A percentile compares a stretch with the other conserved stretches of the same genome.
phyloP scores from a whole-genome alignment of 2,888 invertebrate species.

The Euplagia quadripunctaria region DNA sequence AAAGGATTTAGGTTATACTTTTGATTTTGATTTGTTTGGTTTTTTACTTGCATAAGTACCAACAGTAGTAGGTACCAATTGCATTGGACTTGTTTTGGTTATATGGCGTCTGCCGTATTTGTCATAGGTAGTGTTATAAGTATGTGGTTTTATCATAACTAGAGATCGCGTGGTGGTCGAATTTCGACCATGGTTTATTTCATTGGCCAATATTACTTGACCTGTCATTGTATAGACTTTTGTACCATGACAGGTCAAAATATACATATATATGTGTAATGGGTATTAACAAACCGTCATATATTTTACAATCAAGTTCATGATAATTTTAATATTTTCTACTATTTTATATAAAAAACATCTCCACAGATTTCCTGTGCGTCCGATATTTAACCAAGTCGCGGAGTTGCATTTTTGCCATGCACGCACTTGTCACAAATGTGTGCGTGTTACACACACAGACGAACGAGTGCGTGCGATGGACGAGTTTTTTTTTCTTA shows the following conservation, averaged over 20 bases:
- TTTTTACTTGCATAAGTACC: not conserved
- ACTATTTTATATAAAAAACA: slow-evolving; percentile 12
- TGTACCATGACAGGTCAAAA: no score
- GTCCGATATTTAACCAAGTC: slow-evolving; percentile 85
- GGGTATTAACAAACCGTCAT: not conserved
- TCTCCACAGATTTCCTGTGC: slow-evolving; percentile 60
- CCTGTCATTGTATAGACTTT: no score
- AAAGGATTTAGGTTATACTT: not conserved
- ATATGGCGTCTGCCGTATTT: not conserved
- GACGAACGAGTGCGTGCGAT: slow-evolving; percentile 58
- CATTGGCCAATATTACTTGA: no score
- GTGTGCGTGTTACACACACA: slow-evolving; percentile 60
- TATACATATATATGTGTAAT: no score
- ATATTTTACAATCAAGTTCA: not conserved
- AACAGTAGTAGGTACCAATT: not conserved
- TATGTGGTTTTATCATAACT: no score
- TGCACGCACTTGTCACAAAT: slow-evolving; percentile 75
- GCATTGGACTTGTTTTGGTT: not conserved
- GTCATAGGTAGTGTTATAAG: no score
- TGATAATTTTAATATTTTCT: no score
- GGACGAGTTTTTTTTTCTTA: slow-evolving; percentile 56
- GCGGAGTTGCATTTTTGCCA: slow-evolving; percentile 85
- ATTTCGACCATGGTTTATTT: no score
- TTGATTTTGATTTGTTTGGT: not conserved
- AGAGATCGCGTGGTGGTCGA: no score